Base-by-base conservation (phyloP, 2,888 invertebrate genomes). In the Pristionchus maxplancki region DNA sequence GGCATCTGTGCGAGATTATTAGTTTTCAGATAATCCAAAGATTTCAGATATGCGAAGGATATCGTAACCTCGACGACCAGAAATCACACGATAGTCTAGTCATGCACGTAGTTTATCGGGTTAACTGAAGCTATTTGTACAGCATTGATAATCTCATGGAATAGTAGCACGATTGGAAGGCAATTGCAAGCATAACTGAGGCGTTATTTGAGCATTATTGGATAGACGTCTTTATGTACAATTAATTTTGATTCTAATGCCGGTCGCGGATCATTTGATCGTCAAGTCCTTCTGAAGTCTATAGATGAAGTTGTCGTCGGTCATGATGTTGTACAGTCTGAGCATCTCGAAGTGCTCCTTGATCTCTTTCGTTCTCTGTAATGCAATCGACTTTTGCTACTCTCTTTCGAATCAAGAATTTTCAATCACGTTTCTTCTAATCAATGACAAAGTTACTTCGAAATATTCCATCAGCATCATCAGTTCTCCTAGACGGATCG, bases 331-430 rank as follows among this genome's bases (percentile, higher is more conserved):
- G 28, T 44, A 78, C n/a, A 78, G 78, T 28, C 44, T 40, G 8
- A 78, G 40, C 44, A 44, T 28, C 48, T 78, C 78, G 28, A 44
- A 48, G 78, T 78, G 78, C 28, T 78, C 78, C 48, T 78, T 78
- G n/a, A 78, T 8, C 28, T 78, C 78, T 15, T 78, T 48, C 1
- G 44, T 78, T 48, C 28, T 78, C 78, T 78, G 78, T 11, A 78
- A 48, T 8, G n/a, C n/a, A n/a, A n/a, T n/a, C n/a, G n/a, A n/a
- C n/a, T n/a, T 58, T 58, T n/a, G 20, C n/a, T n/a, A n/a, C n/a
- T n/a, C n/a, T n/a, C n/a, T n/a, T n/a, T n/a, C n/a, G n/a, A n/a
- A n/a, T n/a, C n/a, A n/a, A n/a, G n/a, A n/a, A n/a, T n/a, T n/a
- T n/a, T n/a, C n/a, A n/a, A n/a, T n/a, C n/a, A n/a, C n/a, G n/a